Evolutionary conservation across 1,140 invertebrate species (phyloP), one percentile per base, ranked within the genome.

Genomic region (Streblospio benedicti): DNA sequence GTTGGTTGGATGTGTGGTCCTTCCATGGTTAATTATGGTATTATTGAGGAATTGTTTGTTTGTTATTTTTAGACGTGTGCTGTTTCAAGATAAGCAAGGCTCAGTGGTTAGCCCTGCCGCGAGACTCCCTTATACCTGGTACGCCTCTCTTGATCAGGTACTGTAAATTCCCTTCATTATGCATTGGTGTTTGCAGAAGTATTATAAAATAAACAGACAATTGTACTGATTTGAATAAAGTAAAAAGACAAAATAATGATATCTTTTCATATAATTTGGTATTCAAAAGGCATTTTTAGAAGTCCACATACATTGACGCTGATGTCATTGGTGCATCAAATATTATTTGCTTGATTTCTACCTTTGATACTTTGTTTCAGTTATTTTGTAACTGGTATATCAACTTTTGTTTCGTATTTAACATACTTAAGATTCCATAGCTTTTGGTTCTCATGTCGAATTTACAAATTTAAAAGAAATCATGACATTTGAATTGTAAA

Each of bases 121-220:
- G 2, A 62, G 71, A 51, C 60, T 75, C 1, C 71, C 73, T 1
- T 68, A 63, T 35, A 74, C 71, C 0, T 76, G 75, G 74, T 65
- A 63, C 16, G 1, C 47, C 4, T 47, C 55, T n/a, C 20, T 57
- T 18, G 55, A 47, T 44, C 55, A 57, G 20, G 55, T 57, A 9
- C 69, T 65, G 54, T 70, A 71, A 16, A 67, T 66, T 27, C 27
- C 23, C 38, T 12, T 41, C n/a, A 12, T n/a, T 12, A 41, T n/a
- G 12, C n/a, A 12, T n/a, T 41, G 38, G 38, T 41, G 12, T 41
- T 41, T n/a, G n/a, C n/a, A n/a, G n/a, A n/a, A n/a, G 38, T 41
- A 41, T 41, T 41, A 12, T 12, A 41, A 12, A 12, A 12, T 12
- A 49, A 16, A 16, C 12, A 55, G 6, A 18, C 1, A 14, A 6